phyloP scores from a whole-genome alignment of 2,797 vertebrate species.

The Ciconia nigra region DNA sequence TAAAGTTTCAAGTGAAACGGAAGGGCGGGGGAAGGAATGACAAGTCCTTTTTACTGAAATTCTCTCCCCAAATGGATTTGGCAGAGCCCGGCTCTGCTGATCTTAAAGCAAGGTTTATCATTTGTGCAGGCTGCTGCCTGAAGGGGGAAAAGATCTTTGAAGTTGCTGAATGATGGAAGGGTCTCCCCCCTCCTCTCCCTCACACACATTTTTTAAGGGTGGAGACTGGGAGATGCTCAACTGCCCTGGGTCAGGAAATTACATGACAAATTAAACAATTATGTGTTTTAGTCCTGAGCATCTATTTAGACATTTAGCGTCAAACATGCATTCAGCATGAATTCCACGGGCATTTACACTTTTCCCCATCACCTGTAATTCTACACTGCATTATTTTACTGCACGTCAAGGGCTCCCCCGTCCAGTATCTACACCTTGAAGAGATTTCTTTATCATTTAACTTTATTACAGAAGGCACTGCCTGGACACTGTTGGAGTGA shows the following conservation, averaged over 20 bases:
- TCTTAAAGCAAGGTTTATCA: conserved; percentile 52
- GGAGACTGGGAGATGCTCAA: conserved; percentile 43
- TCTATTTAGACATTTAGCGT: background rate
- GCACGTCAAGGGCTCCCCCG: conserved; percentile 3
- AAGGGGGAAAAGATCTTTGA: conserved; percentile 55
- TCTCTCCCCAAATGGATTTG: conserved; percentile 43
- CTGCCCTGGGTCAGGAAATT: conserved; percentile 57
- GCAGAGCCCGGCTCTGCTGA: conserved; percentile 10
- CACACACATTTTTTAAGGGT: conserved; percentile 4
- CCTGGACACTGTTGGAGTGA: conserved; percentile 67
- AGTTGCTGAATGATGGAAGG: conserved; percentile 47
- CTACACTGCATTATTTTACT: background rate
- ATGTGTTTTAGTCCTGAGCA: conserved; percentile 24
- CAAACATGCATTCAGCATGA: background rate
- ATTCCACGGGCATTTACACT: background rate
- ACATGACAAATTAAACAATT: conserved; percentile 64
- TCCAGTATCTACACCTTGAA: conserved; percentile 33
- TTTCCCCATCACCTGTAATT: conserved; percentile 14
- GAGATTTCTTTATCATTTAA: conserved; percentile 73
- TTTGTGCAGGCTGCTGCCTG: conserved; percentile 53
- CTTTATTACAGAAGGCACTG: conserved; percentile 71
- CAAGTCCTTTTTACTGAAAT: conserved; percentile 37
- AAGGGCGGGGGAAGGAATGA: conserved; percentile 19
- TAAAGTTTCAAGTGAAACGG: conserved; percentile 6
- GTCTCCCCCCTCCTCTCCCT: conserved; percentile 10